phyloP scores from a whole-genome alignment of 2,888 invertebrate genomes.

The Amphipyra berbera region DNA sequence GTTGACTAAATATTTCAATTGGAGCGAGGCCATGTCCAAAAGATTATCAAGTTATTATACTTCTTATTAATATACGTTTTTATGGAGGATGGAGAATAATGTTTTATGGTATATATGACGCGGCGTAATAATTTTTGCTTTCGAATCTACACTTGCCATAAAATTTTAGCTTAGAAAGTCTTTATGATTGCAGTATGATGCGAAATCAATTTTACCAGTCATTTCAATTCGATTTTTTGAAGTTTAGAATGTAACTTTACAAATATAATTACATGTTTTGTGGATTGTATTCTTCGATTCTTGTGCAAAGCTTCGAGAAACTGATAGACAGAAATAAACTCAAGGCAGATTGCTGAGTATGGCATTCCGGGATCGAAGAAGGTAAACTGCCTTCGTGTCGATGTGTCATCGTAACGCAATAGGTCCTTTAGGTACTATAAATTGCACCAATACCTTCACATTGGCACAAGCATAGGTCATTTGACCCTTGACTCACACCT shows the following conservation, averaged over 20 bases:
- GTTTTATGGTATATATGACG: conserved; percentile 22
- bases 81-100: conserved; percentile 13
- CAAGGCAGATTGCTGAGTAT: conserved; percentile 55
- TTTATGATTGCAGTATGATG: conserved; percentile 24
- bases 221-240: conserved; percentile 17
- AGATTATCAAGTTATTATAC: no score
- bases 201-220: conserved; percentile 25
- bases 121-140: conserved; percentile 23
- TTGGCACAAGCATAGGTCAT: conserved; percentile 35
- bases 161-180: conserved; percentile 45
- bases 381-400: conserved; percentile 65
- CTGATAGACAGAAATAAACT: conserved; percentile 64
- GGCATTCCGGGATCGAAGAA: conserved; percentile 67
- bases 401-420: conserved; percentile 62
- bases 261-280: conserved; percentile 16
- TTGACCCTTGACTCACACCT: conserved; percentile 50
- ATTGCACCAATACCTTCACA: conserved; percentile 52
- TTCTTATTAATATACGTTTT: conserved; percentile 27
- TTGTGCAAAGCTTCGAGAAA: conserved; percentile 41
- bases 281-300: conserved; percentile 34
- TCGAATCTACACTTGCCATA: conserved; percentile 52
- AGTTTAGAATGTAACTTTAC: conserved; percentile 24
- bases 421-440: conserved; percentile 41
- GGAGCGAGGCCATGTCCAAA: conserved; percentile 63
- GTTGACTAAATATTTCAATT: conserved; percentile 55